Evolutionary conservation across 2,888 invertebrate genomes (phyloP).

Genomic region (Mesorhabditis spiculigera): DNA sequence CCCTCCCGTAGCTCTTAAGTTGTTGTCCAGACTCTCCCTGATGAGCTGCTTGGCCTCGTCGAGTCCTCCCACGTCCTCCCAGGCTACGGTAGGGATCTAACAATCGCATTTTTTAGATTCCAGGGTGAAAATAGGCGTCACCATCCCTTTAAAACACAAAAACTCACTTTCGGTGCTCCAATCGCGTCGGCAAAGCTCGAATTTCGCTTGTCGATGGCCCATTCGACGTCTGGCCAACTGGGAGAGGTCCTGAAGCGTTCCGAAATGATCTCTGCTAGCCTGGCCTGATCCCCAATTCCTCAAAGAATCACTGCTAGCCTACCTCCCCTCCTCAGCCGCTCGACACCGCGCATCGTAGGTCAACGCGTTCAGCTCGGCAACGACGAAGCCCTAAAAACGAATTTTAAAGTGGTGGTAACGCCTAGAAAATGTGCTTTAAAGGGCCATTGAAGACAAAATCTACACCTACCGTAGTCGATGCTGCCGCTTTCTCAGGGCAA

Average conservation of each 20-base stretch:
- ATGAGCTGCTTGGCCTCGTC: conserved; percentile 84
- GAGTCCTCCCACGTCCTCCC: conserved; percentile 82
- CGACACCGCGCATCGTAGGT: conserved; percentile 23
- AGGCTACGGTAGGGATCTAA: conserved; percentile 41
- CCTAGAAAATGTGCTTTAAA: background rate
- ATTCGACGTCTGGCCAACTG: conserved; percentile 20
- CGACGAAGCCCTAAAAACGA: conserved; percentile 39
- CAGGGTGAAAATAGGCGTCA: background rate
- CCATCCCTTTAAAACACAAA: conserved; percentile 2
- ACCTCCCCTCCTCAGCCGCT: conserved; percentile 10
- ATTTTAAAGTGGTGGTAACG: background rate
- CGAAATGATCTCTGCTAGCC: conserved; percentile 10
- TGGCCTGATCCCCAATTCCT: too few species aligned
- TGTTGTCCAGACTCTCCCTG: conserved; percentile 72
- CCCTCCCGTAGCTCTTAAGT: conserved; percentile 19
- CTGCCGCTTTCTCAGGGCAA: conserved; percentile 17
- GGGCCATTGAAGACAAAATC: background rate
- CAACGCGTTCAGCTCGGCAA: conserved; percentile 42
- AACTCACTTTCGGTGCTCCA: conserved; percentile 74
- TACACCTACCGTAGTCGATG: conserved; percentile 27
- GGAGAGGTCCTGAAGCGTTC: background rate
- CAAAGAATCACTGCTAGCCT: background rate
- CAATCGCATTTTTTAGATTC: conserved; percentile 8
- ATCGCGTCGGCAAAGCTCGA: conserved; percentile 66
- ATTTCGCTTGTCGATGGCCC: conserved; percentile 42